Percentiles rank a stretch among this genome's conserved stretches.
These are phyloP conservation scores for Ammodytes marinus DNA, from an alignment of 2,113 vertebrate genomes.

Conservation along the genomic window DNA sequence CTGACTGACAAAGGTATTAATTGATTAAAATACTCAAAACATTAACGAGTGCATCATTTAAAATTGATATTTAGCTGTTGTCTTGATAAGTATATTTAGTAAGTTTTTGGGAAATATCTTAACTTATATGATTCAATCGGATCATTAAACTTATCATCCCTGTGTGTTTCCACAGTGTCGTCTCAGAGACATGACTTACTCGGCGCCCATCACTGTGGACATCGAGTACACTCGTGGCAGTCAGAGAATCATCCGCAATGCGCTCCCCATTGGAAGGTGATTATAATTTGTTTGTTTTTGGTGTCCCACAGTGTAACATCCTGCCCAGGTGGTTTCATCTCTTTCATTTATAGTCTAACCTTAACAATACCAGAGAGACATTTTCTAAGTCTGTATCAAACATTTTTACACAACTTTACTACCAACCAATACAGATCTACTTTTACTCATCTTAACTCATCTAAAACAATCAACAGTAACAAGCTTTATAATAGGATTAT, in stretches of 20 bases:
- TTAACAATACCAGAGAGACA: neutral
- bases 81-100: neutral
- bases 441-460: neutral
- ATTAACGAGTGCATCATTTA: neutral
- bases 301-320: neutral
- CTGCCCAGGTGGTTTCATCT: neutral
- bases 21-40: neutral
- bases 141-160: neutral
- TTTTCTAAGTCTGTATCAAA: neutral
- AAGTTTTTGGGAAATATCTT: neutral
- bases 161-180: slow-evolving; percentile 88
- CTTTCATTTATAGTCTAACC: neutral
- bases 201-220: slow-evolving; percentile 96
- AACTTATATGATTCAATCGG: neutral
- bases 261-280: slow-evolving; percentile 95
- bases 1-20: neutral
- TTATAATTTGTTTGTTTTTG: neutral
- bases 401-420: neutral
- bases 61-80: neutral
- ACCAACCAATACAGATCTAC: neutral
- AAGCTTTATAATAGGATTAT: neutral
- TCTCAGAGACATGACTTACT: slow-evolving; percentile 97
- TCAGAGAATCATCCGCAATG: slow-evolving; percentile 98
- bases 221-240: slow-evolving; percentile 97
- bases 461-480: neutral